Percentiles rank a stretch among this genome's conserved stretches.
Conservation (phyloP, 1,140 invertebrate genomes). For the Drosophila punjabiensis region DNA sequence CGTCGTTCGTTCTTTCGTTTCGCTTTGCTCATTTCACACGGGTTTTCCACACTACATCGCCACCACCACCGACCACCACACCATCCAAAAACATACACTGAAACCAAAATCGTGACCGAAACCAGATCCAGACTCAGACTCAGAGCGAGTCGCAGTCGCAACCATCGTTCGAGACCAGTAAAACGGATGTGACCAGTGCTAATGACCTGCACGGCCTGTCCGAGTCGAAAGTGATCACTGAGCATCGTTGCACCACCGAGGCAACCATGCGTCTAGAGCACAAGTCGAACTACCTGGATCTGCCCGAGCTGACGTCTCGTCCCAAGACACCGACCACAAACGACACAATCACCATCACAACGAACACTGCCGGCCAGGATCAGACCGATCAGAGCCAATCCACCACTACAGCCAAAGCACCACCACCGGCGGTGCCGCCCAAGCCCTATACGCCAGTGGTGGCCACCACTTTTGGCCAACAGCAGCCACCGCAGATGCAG, state of each 20-base stretch:
- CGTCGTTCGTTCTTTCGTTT: conserved; percentile 72
- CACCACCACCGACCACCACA: conserved; percentile 37
- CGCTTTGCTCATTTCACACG: conserved; percentile 72
- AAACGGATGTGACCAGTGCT: conserved; percentile 68
- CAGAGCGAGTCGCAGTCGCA: conserved; percentile 38
- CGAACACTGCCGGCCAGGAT: conserved; percentile 63
- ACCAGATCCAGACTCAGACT: conserved; percentile 8
- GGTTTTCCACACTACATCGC: conserved; percentile 32
- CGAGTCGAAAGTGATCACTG: conserved; percentile 85
- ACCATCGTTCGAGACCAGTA: conserved; percentile 67
- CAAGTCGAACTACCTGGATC: conserved; percentile 79
- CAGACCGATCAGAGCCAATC: conserved; percentile 59
- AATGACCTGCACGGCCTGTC: conserved; percentile 82
- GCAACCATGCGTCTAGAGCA: conserved; percentile 85
- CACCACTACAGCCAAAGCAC: conserved; percentile 55
- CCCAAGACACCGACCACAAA: conserved; percentile 69
- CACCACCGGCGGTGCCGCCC: conserved; percentile 72
- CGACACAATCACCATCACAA: conserved; percentile 50
- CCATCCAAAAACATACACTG: conserved; percentile 19
- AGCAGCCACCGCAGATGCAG: conserved; percentile 50
- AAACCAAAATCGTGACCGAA: conserved; percentile 7
- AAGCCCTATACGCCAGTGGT: conserved; percentile 70
- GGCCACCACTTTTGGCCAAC: conserved; percentile 52
- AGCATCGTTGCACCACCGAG: conserved; percentile 85
- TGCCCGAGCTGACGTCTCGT: conserved; percentile 68